These are phyloP conservation scores for Phalanger gymnotis DNA, from an alignment of 2,797 vertebrate species.

Conservation along the genomic window DNA sequence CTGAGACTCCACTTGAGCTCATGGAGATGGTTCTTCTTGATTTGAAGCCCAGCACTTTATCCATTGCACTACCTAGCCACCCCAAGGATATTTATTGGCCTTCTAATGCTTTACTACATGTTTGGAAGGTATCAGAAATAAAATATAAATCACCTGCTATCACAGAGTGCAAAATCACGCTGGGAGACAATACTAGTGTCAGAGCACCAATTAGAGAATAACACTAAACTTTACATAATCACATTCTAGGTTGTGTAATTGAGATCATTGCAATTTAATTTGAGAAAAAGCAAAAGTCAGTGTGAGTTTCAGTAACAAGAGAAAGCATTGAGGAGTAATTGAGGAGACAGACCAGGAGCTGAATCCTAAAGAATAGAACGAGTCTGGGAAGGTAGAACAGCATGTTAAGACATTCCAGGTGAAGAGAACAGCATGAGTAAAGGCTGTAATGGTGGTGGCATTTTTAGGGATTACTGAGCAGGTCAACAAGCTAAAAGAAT, in stretches of 20 bases:
- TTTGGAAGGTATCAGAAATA: neutral
- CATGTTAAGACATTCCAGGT: neutral
- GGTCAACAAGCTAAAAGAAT: neutral
- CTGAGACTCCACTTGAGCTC: neutral
- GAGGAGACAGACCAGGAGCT: neutral
- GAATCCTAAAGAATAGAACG: neutral
- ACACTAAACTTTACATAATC: neutral
- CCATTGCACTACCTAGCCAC: neutral
- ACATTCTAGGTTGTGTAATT: neutral
- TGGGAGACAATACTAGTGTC: neutral
- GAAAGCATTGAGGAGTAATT: neutral
- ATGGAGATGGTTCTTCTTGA: neutral
- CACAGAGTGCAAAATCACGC: neutral
- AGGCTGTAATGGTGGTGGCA: neutral
- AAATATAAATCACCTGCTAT: neutral
- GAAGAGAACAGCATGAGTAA: neutral
- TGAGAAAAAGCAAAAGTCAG: neutral
- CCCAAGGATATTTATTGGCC: neutral
- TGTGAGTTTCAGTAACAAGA: neutral
- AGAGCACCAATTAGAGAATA: neutral
- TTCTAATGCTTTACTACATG: neutral
- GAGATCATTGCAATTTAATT: neutral
- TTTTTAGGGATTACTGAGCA: neutral
- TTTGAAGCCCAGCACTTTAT: neutral
- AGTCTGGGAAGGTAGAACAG: neutral